phyloP scores from a whole-genome alignment of 1,140 invertebrate species.

The Diuraphis noxia region DNA sequence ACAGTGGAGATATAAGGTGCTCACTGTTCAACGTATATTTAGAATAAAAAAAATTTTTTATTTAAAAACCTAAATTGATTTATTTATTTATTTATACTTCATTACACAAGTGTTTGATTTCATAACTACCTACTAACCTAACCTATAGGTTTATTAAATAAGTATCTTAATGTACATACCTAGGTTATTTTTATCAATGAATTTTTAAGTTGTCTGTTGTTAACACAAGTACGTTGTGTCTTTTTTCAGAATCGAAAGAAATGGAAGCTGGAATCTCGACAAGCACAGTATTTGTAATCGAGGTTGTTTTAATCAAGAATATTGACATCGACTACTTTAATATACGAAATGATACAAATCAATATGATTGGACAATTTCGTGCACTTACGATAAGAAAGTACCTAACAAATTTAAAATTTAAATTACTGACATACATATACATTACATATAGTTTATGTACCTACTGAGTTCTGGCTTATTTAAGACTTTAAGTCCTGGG shows the following conservation, averaged over 20 bases:
- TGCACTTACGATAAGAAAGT: conserved; percentile 15
- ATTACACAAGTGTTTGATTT: not conserved
- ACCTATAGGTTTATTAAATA: not conserved
- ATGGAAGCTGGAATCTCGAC: not conserved
- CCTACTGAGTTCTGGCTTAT: not conserved
- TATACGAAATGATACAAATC: not conserved
- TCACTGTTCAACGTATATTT: no score
- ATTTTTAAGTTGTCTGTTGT: not conserved
- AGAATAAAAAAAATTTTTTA: no score
- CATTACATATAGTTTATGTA: not conserved
- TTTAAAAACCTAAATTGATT: no score
- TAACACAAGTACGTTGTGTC: not conserved
- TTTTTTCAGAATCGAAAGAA: not conserved
- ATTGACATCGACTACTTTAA: not conserved
- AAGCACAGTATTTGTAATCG: not conserved
- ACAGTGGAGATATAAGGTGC: no score
- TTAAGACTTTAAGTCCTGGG: not conserved
- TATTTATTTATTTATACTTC: not conserved
- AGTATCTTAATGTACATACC: not conserved
- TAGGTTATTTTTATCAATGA: not conserved
- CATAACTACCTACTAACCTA: no score
- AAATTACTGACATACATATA: not conserved
- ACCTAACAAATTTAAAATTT: not conserved
- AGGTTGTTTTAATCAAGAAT: conserved; percentile 7
- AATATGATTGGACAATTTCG: conserved; percentile 27